Base-by-base conservation (phyloP, 1,140 invertebrate genomes). In the Saccostrea cuccullata region DNA sequence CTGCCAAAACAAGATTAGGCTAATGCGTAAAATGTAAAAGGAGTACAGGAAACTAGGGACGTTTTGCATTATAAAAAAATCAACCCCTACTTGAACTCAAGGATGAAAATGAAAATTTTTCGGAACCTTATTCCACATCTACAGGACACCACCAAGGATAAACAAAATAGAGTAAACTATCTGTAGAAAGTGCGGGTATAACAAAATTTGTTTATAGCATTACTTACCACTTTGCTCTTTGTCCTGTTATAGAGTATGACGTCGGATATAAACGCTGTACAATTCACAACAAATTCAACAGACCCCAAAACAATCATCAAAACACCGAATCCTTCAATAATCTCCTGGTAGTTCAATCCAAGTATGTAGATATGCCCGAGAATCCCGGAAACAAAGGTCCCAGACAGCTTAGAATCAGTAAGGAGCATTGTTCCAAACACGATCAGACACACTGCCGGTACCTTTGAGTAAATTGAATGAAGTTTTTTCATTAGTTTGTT, bases 181-280 rank as follows among this genome's bases (percentile, higher is more conserved):
- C 30, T 36, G 30, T 36, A 36, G 30, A 36, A 36, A 36, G 30
- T 1, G 30, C 2, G 30, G 30, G 30, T 36, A 36, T 36, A 36
- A 36, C 30, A 36, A 36, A 2, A 36, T 36, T 36, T n/a, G n/a
- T n/a, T n/a, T n/a, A n/a, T n/a, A n/a, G n/a, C n/a, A n/a, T n/a
- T n/a, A n/a, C 67, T 77, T 36, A 77, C 70, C 70, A 77, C 8
- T 15, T 30, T 30, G 70, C 70, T 77, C 30, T 77, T 77, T 26
- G 70, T 30, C 26, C 15, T 77, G 26, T 26, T 77, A 15, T 40
- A 26, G 13, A 77, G 30, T 36, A 77, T 30, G 9, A 30, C 70
- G 26, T 77, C 70, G 5, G 70, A 77, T 30, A 77, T 77, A 36
- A 77, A 30, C 15, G 70, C 26, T 77, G 15, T 0, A 36, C 2